Evolutionary conservation across 2,113 vertebrate genomes (phyloP).

Genomic region (Fulmarus glacialis): DNA sequence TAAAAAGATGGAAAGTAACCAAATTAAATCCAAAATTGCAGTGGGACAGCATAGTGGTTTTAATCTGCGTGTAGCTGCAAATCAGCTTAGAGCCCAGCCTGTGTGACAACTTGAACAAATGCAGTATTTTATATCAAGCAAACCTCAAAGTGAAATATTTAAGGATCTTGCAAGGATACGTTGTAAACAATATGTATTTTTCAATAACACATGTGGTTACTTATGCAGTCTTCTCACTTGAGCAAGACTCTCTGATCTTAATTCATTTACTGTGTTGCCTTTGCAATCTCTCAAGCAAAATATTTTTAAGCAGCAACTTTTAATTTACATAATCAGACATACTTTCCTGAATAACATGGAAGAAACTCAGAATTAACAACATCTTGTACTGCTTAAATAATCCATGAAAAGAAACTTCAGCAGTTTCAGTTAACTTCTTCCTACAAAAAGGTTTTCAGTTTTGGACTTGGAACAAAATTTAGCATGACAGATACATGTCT

Average conservation of each 20-base stretch:
- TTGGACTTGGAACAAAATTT: background rate
- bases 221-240: constrained; percentile 70
- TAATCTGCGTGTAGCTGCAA: constrained; percentile 28
- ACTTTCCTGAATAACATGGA: constrained; percentile 59
- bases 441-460: constrained; percentile 44
- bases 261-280: constrained; percentile 67
- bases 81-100: constrained; percentile 7
- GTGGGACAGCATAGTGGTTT: constrained; percentile 1
- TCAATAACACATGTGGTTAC: constrained; percentile 57
- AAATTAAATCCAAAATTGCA: constrained; percentile 63
- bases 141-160: constrained; percentile 74
- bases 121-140: constrained; percentile 58
- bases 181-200: constrained; percentile 70
- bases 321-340: constrained; percentile 75
- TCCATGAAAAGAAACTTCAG: constrained; percentile 58
- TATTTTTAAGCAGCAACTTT: constrained; percentile 70
- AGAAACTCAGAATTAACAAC: constrained; percentile 48
- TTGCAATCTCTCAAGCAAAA: constrained; percentile 61
- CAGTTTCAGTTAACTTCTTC: constrained; percentile 55
- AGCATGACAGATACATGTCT: background rate
- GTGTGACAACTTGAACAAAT: constrained; percentile 42
- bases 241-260: constrained; percentile 61
- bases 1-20: constrained; percentile 53
- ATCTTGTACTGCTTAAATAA: constrained; percentile 61
- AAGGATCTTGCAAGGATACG: constrained; percentile 61